Percentiles rank a stretch among this genome's conserved stretches.
Evolutionary conservation across 2,113 vertebrate genomes (phyloP).

Genomic region (Pogonocichla stellata): DNA sequence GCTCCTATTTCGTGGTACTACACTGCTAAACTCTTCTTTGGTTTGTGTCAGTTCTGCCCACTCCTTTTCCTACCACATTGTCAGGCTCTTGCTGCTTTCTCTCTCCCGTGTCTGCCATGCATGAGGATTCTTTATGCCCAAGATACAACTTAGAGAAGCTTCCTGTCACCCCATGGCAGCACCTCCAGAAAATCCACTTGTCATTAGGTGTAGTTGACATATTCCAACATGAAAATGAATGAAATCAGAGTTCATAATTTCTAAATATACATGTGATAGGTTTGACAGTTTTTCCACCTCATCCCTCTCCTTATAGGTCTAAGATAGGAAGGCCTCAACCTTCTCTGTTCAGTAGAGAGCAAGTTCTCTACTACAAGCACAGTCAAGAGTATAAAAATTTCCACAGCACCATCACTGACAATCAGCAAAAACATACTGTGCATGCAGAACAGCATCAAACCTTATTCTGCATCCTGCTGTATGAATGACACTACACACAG

Average conservation of each 20-base stretch:
- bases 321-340: neutral
- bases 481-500: neutral
- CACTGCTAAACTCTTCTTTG: neutral
- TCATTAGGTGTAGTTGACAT: neutral
- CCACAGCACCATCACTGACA: neutral
- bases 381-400: neutral
- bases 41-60: neutral
- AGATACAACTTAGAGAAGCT: neutral
- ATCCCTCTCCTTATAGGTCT: neutral
- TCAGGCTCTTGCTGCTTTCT: neutral
- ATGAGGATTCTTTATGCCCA: neutral
- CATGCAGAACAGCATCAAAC: neutral
- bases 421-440: accelerated
- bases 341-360: neutral
- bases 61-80: neutral
- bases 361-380: neutral
- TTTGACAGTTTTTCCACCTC: neutral
- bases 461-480: neutral
- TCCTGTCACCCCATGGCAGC: neutral
- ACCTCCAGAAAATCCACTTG: neutral
- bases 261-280: neutral
- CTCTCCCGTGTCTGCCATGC: neutral
- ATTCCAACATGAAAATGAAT: neutral
- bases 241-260: neutral
- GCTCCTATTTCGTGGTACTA: neutral